Conservation (phyloP, 2,888 invertebrate genomes). For the Eupithecia subfuscata region DNA sequence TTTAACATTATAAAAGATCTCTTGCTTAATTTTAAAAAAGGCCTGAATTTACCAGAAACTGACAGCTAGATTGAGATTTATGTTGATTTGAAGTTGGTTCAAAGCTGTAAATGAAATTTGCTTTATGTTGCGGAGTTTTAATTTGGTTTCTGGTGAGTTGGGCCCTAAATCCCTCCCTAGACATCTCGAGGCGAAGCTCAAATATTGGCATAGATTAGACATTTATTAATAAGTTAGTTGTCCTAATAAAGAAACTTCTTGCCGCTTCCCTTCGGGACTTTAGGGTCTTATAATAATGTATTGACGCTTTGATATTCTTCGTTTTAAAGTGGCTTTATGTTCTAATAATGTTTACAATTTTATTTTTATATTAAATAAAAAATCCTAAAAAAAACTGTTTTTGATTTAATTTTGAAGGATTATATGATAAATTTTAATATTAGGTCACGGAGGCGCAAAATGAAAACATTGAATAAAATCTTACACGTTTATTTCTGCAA, state of each 20-base stretch:
- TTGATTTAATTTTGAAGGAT: too few species aligned
- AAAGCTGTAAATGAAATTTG: background rate
- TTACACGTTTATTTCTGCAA: background rate
- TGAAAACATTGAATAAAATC: background rate
- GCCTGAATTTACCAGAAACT: background rate
- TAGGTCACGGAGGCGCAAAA: background rate
- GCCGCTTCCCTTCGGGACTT: background rate
- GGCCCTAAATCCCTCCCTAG: background rate
- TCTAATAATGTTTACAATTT: conserved; percentile 11
- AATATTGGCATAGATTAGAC: background rate
- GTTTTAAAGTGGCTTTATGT: background rate
- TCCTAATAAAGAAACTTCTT: background rate
- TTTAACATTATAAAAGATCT: background rate
- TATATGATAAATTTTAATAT: too few species aligned
- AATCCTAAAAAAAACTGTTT: background rate
- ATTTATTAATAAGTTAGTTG: background rate
- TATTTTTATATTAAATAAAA: conserved; percentile 22
- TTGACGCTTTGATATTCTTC: conserved; percentile 5
- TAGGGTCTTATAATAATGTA: conserved; percentile 2
- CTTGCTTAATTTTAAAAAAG: background rate
- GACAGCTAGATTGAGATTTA: background rate
- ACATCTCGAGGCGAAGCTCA: background rate
- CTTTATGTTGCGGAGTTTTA: background rate
- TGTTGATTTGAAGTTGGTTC: background rate
- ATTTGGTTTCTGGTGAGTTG: background rate